These are phyloP conservation scores for Notarius quadriscutis DNA, from an alignment of 2,113 vertebrate species.

Conservation along the genomic window DNA sequence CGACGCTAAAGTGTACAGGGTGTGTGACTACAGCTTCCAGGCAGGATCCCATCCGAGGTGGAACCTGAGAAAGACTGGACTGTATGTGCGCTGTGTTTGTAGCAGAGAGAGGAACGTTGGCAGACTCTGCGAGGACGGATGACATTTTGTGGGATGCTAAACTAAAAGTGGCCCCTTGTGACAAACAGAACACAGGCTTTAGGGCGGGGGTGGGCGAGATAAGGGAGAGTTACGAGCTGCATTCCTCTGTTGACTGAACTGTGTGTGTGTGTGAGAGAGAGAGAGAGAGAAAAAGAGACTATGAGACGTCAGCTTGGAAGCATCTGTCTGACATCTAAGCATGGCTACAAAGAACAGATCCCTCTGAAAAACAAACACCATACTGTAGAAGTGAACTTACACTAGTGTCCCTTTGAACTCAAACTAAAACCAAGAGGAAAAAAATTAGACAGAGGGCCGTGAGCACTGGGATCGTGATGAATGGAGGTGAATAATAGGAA, in stretches of 20 bases:
- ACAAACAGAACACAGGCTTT: slow-evolving; percentile 48
- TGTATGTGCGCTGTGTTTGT: neutral
- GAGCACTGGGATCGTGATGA: slow-evolving; percentile 47
- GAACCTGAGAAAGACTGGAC: neutral
- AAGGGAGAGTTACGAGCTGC: slow-evolving; percentile 45
- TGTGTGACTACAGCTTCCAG: slow-evolving; percentile 9
- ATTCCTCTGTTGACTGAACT: slow-evolving; percentile 54
- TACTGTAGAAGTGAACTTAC: slow-evolving; percentile 61
- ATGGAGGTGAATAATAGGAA: slow-evolving; percentile 7
- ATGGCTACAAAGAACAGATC: slow-evolving; percentile 51
- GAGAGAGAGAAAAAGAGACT: slow-evolving; percentile 40
- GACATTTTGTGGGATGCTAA: slow-evolving; percentile 8
- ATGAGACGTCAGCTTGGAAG: slow-evolving; percentile 32
- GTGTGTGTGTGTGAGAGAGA: slow-evolving; percentile 51
- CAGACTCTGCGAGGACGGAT: neutral
- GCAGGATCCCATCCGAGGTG: slow-evolving; percentile 31
- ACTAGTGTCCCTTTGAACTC: slow-evolving; percentile 74
- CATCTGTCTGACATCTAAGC: slow-evolving; percentile 47
- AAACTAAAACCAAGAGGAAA: slow-evolving; percentile 61
- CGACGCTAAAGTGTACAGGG: neutral
- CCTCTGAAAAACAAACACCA: slow-evolving; percentile 42
- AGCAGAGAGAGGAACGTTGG: neutral
- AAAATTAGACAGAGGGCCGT: slow-evolving; percentile 46
- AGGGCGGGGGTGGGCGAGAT: slow-evolving; percentile 24
- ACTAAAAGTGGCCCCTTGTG: slow-evolving; percentile 43